Evolutionary conservation across 2,113 vertebrate species (phyloP), one percentile per base, ranked within the genome.

Genomic region (Ammodytes dubius): DNA sequence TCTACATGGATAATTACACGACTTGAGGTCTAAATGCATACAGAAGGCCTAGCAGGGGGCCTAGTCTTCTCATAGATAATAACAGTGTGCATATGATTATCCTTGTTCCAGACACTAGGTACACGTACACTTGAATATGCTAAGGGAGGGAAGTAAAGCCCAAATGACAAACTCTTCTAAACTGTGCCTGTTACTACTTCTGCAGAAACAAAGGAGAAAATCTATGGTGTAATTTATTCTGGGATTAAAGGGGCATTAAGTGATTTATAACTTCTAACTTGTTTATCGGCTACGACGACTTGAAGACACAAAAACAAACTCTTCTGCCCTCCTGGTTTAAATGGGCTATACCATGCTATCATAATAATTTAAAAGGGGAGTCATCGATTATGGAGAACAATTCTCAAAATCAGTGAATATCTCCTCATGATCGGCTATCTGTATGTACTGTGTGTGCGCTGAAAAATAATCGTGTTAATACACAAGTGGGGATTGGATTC

Each of bases 11-110:
- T 86, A 83, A 88, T 87, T 87, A 60, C 73, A 69, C 61, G 5
- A 80, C 72, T 86, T 82, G 69, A 83, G 11, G 70, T 88, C 83
- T 83, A 85, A 89, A 74, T 70, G 66, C 47, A 77, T 66, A 54
- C 35, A 66, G 63, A 42, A 15, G 50, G 12, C 70, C 27, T n/a
- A 43, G 78, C 66, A 1, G 81, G 81, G 79, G 2, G 67, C 40
- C 75, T 68, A 13, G 86, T 86, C 12, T 66, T 45, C 65, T 65
- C 66, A 68, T 14, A 13, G 61, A 71, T 79, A 86, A 84, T 81
- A 79, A 79, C 40, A 53, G 60, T 43, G 1, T 71, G 60, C 67
- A 47, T 67, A 60, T 50, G 53, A 69, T 68, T 77, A 69, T 19
- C 70, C 65, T 75, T 49, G 42, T 61, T n/a, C 15, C 42, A 56